Conservation (phyloP, 2,888 invertebrate genomes). For the Tipula unca region DNA sequence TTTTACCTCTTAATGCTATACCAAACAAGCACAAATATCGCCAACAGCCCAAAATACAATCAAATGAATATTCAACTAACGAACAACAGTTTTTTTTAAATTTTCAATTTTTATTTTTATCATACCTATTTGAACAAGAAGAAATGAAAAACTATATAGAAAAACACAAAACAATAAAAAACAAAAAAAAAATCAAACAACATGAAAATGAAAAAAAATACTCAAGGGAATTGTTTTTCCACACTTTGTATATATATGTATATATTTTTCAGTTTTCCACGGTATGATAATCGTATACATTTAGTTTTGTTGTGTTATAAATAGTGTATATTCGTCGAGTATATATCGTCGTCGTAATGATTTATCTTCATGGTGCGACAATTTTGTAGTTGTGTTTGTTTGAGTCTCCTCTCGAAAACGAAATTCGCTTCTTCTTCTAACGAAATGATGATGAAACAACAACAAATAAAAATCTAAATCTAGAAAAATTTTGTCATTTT, state of each 20-base stretch:
- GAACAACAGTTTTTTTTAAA: not conserved
- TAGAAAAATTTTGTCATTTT: not conserved
- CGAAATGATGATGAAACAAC: not conserved
- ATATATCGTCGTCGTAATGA: not conserved
- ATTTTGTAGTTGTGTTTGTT: not conserved
- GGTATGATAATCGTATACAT: not conserved
- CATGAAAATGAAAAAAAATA: not conserved
- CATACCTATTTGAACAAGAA: not conserved
- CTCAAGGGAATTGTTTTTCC: not conserved
- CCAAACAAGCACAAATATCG: not conserved
- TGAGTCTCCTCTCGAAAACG: not conserved
- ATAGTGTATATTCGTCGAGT: not conserved
- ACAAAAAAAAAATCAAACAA: not conserved
- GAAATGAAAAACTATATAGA: not conserved
- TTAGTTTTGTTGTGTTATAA: not conserved
- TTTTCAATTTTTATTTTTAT: not conserved
- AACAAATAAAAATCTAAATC: not conserved
- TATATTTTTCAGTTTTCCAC: not conserved
- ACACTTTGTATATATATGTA: not conserved
- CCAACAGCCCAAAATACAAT: not conserved
- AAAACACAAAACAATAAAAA: not conserved
- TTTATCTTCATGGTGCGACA: not conserved
- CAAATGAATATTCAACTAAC: not conserved
- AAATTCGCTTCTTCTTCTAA: not conserved
- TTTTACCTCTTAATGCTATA: not conserved